Evolutionary conservation across 2,113 vertebrate genomes (phyloP), one percentile per base, ranked within the genome.

Genomic region (Prunella fulvescens): DNA sequence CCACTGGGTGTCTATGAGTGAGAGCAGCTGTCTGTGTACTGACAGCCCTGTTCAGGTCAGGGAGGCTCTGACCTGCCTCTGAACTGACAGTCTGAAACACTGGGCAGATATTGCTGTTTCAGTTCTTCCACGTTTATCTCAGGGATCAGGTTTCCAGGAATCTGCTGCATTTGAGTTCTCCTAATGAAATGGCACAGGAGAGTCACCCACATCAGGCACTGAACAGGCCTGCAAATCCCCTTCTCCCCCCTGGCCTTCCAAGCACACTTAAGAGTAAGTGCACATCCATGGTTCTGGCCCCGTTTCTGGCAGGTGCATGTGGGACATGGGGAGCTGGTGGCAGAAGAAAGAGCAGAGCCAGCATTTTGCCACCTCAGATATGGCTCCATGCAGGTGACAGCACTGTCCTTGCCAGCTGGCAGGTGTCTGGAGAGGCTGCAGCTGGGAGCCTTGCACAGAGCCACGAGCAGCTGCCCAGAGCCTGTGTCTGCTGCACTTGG

Each of bases 81-180:
- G 90, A 83, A 83, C 79, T 92, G 82, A 39, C 87, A 82, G 71
- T 44, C 81, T 86, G 79, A 54, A 81, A 79, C 71, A 17, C 67
- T 25, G 47, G 64, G 33, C 66, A 60, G 62, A 88, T 42, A 37
- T 23, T 62, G 90, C 56, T 60, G 31, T 25, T 90, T 86, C 85
- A 85, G 50, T 83, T 78, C 70, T 79, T 87, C 76, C 62, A n/a
- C 0, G 0, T 78, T 78, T 88, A 48, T 88, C 67, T 91, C 14
- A 4, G 62, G 64, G 19, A 74, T 88, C 92, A 37, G 28, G 25
- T 90, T 96, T 82, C 82, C 90, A 96, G 64, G 76, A 82, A 86
- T 90, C 71, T 88, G 85, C 79, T 47, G 51, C 67, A n/a, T 33
- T 13, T n/a, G 33, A 58, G 54, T 73, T 82, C 58, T 67, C 60